These are phyloP conservation scores for Meleagris gallopavo DNA, from an alignment of 2,113 vertebrate genomes.

Conservation along the genomic window DNA sequence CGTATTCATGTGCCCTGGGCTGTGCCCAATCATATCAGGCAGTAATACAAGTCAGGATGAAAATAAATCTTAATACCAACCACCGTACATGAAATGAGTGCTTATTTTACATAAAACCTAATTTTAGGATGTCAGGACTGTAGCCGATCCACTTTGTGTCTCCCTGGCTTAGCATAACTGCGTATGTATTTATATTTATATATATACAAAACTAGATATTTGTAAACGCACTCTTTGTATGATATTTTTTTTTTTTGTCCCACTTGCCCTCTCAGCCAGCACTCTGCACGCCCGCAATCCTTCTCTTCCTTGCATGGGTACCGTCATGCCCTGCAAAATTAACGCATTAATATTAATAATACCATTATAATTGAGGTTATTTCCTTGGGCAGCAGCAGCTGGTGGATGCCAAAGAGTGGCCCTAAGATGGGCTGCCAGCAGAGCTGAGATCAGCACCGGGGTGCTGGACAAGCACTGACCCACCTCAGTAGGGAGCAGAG, in stretches of 20 bases:
- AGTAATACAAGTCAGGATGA: slow-evolving; percentile 2
- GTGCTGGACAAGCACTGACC: no score
- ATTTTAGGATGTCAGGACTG: slow-evolving; percentile 29
- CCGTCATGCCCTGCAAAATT: background rate
- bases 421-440: background rate
- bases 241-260: background rate
- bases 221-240: rapidly evolving
- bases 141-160: slow-evolving; percentile 22
- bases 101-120: slow-evolving; percentile 53
- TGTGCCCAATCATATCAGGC: slow-evolving; percentile 35
- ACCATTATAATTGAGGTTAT: background rate
- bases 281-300: background rate
- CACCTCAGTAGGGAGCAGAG: rapidly evolving
- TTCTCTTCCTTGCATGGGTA: background rate
- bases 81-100: slow-evolving; percentile 31
- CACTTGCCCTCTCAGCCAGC: rapidly evolving
- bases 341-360: background rate
- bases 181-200: background rate
- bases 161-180: background rate
- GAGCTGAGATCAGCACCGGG: background rate
- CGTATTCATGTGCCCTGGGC: slow-evolving; percentile 30
- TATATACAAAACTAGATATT: background rate
- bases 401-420: background rate
- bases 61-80: slow-evolving; percentile 58
- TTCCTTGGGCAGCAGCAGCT: slow-evolving; percentile 10